These are phyloP conservation scores for Aphidius colemani DNA, from an alignment of 2,888 invertebrate species.

Conservation along the genomic window DNA sequence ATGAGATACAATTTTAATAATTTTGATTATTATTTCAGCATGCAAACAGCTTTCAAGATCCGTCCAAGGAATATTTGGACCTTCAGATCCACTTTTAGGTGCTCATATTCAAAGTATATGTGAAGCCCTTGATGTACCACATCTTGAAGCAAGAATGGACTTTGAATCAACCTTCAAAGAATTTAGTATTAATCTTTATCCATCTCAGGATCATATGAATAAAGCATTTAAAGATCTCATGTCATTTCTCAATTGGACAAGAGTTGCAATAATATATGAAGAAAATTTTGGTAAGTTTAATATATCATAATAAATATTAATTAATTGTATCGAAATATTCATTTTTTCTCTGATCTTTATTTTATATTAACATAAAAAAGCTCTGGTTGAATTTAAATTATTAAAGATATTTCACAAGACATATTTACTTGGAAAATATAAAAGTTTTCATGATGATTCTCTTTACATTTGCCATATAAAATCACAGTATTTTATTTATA, in stretches of 20 bases:
- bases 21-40: slow-evolving; percentile 64
- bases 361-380: too few relatives aligned
- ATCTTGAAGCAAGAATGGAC: slow-evolving; percentile 78
- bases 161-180: slow-evolving; percentile 69
- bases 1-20: neutral
- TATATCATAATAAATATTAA: too few relatives aligned
- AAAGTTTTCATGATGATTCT: too few relatives aligned
- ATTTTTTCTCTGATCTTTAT: slow-evolving; percentile 11
- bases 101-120: slow-evolving; percentile 88
- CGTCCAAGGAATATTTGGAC: slow-evolving; percentile 86
- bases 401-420: too few relatives aligned
- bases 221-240: slow-evolving; percentile 85
- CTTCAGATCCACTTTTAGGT: slow-evolving; percentile 80
- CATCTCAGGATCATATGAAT: slow-evolving; percentile 80
- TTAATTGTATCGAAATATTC: too few relatives aligned
- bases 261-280: slow-evolving; percentile 91
- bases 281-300: slow-evolving; percentile 79
- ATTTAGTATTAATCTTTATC: slow-evolving; percentile 88
- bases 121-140: slow-evolving; percentile 87
- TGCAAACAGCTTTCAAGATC: slow-evolving; percentile 83
- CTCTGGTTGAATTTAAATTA: too few relatives aligned
- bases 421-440: too few relatives aligned
- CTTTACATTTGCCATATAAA: too few relatives aligned
- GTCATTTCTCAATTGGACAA: slow-evolving; percentile 88
- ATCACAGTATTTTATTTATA: too few relatives aligned